Evolutionary conservation across 2,888 invertebrate species (phyloP), one percentile per base, ranked within the genome.

Genomic region (Dryobota labecula): DNA sequence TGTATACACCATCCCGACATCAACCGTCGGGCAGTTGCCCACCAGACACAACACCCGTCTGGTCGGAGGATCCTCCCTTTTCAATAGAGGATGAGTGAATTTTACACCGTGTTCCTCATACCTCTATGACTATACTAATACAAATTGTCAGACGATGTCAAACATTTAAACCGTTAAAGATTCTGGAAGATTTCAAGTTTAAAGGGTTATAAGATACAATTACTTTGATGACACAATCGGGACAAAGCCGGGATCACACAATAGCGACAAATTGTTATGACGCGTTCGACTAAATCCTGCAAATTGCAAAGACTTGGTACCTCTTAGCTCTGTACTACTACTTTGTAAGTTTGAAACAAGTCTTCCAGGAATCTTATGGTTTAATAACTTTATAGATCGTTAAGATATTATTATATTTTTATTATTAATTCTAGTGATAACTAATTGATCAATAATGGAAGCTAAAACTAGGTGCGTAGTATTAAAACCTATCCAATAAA

Each of bases 231-330:
- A n/a, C n/a, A n/a, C n/a, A n/a, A n/a, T 64, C 13, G 8, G n/a
- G n/a, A n/a, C n/a, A n/a, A 24, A 27, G 15, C 24, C 6, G 4
- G 7, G 41, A 62, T 49, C 54, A 54, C 36, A 13, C 1, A 38
- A 45, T 41, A 45, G n/a, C 38, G 11, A 38, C 47, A 49, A 78
- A 64, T 60, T 24, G 30, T 43, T 30, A 2, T 41, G 41, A n/a
- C 13, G 33, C 30, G 54, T 54, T 56, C 36, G 5, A 38, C 7
- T 30, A 56, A 64, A 60, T 43, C 60, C 73, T 24, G 6, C 38
- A 53, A 77, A 70, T 70, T 69, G 36, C 33, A 2, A 27, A 8
- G 15, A 54, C 24, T 51, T 70, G 11, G 20, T 30, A 36, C 15
- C 43, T 41, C 47, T 54, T n/a, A 74, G 45, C 24, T 45, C 33